Base-by-base conservation (phyloP, 2,888 invertebrate genomes). In the Acrocera orbiculus region DNA sequence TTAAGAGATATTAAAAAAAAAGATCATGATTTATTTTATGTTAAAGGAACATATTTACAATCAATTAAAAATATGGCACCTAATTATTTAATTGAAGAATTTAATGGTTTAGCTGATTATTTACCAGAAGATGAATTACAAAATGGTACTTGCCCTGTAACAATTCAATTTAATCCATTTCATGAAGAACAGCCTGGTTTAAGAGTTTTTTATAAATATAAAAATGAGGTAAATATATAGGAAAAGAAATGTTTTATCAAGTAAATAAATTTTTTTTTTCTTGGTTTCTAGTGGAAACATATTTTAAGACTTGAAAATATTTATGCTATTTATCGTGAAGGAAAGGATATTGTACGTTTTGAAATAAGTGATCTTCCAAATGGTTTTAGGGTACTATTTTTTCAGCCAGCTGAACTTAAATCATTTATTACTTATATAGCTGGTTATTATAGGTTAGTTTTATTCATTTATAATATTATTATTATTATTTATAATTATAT, bases 271-370 rank as follows among this genome's bases (percentile, higher is more conserved):
- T n/a, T n/a, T n/a, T 2, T 19, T 19, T 19, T 19, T 19, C 6
- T 7, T 7, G 19, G 19, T 2, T 53, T 65, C 16, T 53, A 79
- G 77, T 79, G 77, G 77, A 63, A 66, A 37, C 69, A 73, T 43
- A 65, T 86, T 7, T 82, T 85, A 49, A 67, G 75, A 22, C 75
- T 89, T 48, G 85, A 85, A 54, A 83, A 87, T 46, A 62, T 90
- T 39, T 83, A 81, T 51, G 83, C 77, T 51, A 62, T 89, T 44
- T 82, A 81, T 36, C 72, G 81, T 40, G 69, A 76, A 44, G 65
- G 67, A 34, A 77, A 81, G 43, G 65, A 71, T 32, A 73, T 73
- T 2, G 69, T 85, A 29, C 75, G 73, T 49, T 77, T 86, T 50
- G 67, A 67, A 47, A 68, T 71, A 8, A 66, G 71, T 41, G 64